Percentiles rank a stretch among this genome's conserved stretches.
Evolutionary conservation across 2,797 vertebrate species (phyloP).

Genomic region (Aeoliscus strigatus): DNA sequence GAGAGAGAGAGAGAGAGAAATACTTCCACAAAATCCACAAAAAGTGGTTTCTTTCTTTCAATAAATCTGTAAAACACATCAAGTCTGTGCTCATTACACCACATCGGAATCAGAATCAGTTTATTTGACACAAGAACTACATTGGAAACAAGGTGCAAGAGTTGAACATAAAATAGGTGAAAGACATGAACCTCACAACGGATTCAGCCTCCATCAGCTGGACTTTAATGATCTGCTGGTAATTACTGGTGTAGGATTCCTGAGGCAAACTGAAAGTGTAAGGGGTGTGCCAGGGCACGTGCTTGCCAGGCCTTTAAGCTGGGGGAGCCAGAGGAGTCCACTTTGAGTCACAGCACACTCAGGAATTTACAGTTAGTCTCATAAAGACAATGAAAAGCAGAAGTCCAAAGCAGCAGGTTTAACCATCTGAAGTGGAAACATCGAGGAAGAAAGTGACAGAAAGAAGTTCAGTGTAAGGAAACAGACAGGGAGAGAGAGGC

Average conservation of each 20-base stretch:
- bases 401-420: conserved; percentile 54
- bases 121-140: too few species aligned
- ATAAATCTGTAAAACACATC: conserved; percentile 18
- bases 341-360: conserved; percentile 49
- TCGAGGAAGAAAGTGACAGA: conserved; percentile 22
- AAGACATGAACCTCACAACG: too few species aligned
- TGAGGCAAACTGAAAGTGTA: conserved; percentile 26
- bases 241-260: conserved; percentile 46
- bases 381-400: conserved; percentile 68
- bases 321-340: conserved; percentile 26
- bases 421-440: conserved; percentile 42
- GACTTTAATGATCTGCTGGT: conserved; percentile 53
- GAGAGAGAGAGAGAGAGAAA: too few species aligned
- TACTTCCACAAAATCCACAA: too few species aligned
- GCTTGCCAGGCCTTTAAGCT: conserved; percentile 38
- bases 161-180: too few species aligned
- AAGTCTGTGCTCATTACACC: conserved; percentile 19
- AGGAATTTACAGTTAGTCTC: conserved; percentile 68
- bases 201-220: conserved; percentile 31
- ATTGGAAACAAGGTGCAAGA: too few species aligned
- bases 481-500: conserved; percentile 25
- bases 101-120: too few species aligned
- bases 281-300: conserved; percentile 36
- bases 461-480: conserved; percentile 34
- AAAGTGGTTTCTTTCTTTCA: not conserved